These are phyloP conservation scores for Brachyptera risi DNA, from an alignment of 2,888 invertebrate species.

Conservation along the genomic window DNA sequence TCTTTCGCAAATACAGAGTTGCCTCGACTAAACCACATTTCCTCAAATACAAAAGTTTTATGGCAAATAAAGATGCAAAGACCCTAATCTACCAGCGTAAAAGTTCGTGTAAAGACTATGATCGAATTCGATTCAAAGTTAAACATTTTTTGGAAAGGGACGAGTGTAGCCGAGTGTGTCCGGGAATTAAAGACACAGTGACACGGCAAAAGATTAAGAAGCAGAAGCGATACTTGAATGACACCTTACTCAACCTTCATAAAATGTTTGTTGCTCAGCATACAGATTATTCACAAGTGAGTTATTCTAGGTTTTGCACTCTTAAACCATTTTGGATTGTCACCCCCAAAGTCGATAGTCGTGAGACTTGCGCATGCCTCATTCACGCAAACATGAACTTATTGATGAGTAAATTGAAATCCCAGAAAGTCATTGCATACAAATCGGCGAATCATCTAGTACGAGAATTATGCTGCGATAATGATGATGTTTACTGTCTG, in stretches of 20 bases:
- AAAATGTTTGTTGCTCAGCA: constrained; percentile 31
- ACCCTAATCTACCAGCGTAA: too few species aligned
- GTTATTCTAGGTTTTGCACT: constrained; percentile 33
- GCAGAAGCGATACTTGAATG: constrained; percentile 36
- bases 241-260: constrained; percentile 36
- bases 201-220: constrained; percentile 36
- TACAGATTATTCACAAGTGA: constrained; percentile 24
- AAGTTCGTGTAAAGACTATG: too few species aligned
- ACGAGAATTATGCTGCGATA: constrained; percentile 23
- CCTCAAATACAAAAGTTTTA: too few species aligned
- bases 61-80: too few species aligned
- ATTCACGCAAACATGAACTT: constrained; percentile 26
- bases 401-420: constrained; percentile 16
- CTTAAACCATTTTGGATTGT: constrained; percentile 37
- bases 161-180: not conserved
- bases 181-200: constrained; percentile 34
- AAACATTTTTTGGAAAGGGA: not conserved
- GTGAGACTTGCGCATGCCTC: not conserved
- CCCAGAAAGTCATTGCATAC: constrained; percentile 17
- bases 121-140: too few species aligned
- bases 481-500: constrained; percentile 22
- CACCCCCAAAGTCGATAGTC: constrained; percentile 1
- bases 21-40: too few species aligned
- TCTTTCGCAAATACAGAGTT: too few species aligned
- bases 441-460: constrained; percentile 10